These are phyloP conservation scores for Glaucidium brasilianum DNA, from an alignment of 2,113 vertebrate genomes.

Conservation along the genomic window DNA sequence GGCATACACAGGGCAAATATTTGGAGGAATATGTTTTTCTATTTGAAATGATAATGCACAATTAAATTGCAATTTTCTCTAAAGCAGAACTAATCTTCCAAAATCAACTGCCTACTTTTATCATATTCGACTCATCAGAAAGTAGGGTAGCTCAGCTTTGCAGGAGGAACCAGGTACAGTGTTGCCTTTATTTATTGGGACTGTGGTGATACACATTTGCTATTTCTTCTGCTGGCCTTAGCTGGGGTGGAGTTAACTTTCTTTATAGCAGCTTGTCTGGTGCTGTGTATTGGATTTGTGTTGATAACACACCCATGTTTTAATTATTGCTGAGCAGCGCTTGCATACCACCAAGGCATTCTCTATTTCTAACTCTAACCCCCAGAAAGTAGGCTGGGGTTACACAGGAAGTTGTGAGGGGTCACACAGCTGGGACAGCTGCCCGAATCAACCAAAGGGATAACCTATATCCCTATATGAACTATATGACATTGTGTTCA, in stretches of 20 bases:
- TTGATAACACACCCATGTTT: neutral
- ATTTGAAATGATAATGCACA: neutral
- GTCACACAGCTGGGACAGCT: neutral
- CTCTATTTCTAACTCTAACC: neutral
- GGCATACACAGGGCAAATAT: neutral
- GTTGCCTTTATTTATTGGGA: neutral
- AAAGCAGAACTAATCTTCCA: neutral
- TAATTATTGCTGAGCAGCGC: neutral
- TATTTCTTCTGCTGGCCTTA: neutral
- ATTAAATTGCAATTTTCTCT: neutral
- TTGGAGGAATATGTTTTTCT: neutral
- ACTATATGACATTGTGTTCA: neutral
- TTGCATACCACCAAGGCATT: neutral
- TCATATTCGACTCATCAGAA: neutral
- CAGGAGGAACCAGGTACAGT: neutral
- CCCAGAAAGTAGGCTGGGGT: neutral
- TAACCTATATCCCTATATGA: too few species aligned
- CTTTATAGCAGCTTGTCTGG: neutral
- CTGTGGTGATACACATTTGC: neutral
- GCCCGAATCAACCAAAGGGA: rapidly evolving
- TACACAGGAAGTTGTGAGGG: neutral
- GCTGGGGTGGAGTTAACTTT: neutral
- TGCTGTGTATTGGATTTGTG: neutral
- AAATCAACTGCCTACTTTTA: neutral
- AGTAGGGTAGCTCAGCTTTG: neutral